A percentile compares a stretch with the other conserved stretches of the same genome.
Conservation (phyloP, 2,113 vertebrate species). For the Brachyhypopomus gauderio region DNA sequence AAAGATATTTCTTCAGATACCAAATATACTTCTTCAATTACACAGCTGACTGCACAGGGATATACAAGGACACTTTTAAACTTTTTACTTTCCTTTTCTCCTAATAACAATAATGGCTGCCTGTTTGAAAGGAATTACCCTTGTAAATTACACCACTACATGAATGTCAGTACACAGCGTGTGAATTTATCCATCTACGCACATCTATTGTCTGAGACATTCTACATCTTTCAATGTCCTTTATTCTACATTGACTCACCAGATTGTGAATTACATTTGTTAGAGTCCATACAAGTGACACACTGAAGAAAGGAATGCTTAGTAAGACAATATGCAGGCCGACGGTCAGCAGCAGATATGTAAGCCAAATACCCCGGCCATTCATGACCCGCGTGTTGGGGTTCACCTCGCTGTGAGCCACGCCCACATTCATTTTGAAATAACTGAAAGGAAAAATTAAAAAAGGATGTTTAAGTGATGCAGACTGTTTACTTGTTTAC, state of each 20-base stretch:
- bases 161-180: no score
- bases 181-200: neutral
- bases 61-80: no score
- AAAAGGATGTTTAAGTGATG: no score
- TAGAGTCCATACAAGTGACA: constrained; percentile 91
- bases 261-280: constrained; percentile 95
- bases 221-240: neutral
- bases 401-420: constrained; percentile 95
- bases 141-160: no score
- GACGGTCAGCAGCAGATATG: constrained; percentile 85
- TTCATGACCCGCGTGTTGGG: constrained; percentile 95
- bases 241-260: constrained; percentile 71
- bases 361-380: constrained; percentile 92
- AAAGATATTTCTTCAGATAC: no score
- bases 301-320: constrained; percentile 92
- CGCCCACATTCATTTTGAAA: constrained; percentile 90
- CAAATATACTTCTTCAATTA: no score
- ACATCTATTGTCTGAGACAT: neutral
- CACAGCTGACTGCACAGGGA: no score
- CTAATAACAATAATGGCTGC: no score
- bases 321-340: constrained; percentile 85
- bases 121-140: no score
- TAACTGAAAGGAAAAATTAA: neutral
- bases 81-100: no score
- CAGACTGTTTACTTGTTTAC: no score